Base-by-base conservation (phyloP, 1,140 invertebrate genomes). In the Bombus difficillimus region DNA sequence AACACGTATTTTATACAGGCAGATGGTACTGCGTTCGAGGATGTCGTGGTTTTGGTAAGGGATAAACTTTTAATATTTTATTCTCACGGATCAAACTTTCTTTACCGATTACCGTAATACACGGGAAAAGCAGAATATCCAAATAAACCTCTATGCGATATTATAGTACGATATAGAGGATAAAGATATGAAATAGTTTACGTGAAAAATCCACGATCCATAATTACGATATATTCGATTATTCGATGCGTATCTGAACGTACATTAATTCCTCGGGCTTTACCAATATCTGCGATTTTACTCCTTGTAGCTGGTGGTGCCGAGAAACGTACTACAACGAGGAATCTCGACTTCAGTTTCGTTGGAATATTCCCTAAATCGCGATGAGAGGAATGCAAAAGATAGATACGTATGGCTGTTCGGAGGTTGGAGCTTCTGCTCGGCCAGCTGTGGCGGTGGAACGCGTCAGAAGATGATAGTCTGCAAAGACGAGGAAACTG, bases 31-130 rank as follows among this genome's bases (percentile, higher is more conserved):
- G 92, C 96, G 0, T 92, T 96, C 1, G 94, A 95, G 32, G 96
- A 96, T 89, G 93, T 97, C 12, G 93, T 96, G 5, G 92, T 97
- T 68, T 95, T 96, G 94, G 97, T 97, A 94, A 94, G 92, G 83
- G 68, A 41, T 13, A 71, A 25, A 62, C 69, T 85, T 73, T 25
- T 41, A n/a, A 53, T 22, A 8, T 22, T 22, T 0, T 8, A 22
- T 22, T 53, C 47, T 53, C 47, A 0, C 15, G 18, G 22, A 53
- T 53, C 47, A 53, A 22, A 53, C 15, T 53, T 18, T 18, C 18
- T 53, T 18, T 0, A 18, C 47, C 15, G 47, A 18, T 18, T 47
- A 18, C 15, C 15, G 1, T 18, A 6, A 18, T 47, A 47, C 47
- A 18, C 0, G 0, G 47, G 0, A 53, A 53, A 47, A 18, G 15